Evolutionary conservation across 2,797 vertebrate genomes (phyloP), one percentile per base, ranked within the genome.

Genomic region (Hapalemur alaotrensis): DNA sequence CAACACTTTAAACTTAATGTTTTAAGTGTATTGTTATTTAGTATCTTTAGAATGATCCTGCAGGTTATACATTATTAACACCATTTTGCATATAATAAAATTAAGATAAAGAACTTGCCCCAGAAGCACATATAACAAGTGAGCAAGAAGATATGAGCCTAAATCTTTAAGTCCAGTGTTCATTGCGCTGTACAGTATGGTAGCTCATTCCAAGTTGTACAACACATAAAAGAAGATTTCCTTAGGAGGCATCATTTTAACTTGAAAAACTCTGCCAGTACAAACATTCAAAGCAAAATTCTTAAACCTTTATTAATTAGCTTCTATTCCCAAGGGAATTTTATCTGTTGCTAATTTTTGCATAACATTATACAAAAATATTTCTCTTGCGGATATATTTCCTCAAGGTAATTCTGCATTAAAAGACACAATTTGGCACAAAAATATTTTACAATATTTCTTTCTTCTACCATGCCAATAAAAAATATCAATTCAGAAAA

Each of bases 401-500:
- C 22, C 8, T 81, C 4, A 30, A 76, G 23, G n/a, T 48, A 89
- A 65, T 67, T 4, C 11, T 46, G 5, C 5, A 43, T 54, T 86
- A 89, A 83, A 87, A 48, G 30, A 38, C 10, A 87, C 1, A 69
- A 41, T 67, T 73, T 85, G 15, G 13, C 25, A 89, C 30, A 90
- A 52, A 91, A 81, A 52, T 76, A 57, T 94, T 87, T 75, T 79
- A 17, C 1, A 61, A 6, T 35, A 81, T 43, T 57, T 82, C 13
- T 79, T 94, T 80, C 30, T 86, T 94, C 23, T 0, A 41, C 0
- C 32, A 46, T 50, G 6, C 54, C 46, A 92, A 69, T 48, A 20
- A 28, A 12, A 25, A 79, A 96, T 92, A 78, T 79, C 50, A 96
- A 76, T 93, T 91, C 79, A 90, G 63, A 88, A 94, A 63, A 96